Conservation (phyloP, 2,888 invertebrate genomes). For the Conchocele bisecta region DNA sequence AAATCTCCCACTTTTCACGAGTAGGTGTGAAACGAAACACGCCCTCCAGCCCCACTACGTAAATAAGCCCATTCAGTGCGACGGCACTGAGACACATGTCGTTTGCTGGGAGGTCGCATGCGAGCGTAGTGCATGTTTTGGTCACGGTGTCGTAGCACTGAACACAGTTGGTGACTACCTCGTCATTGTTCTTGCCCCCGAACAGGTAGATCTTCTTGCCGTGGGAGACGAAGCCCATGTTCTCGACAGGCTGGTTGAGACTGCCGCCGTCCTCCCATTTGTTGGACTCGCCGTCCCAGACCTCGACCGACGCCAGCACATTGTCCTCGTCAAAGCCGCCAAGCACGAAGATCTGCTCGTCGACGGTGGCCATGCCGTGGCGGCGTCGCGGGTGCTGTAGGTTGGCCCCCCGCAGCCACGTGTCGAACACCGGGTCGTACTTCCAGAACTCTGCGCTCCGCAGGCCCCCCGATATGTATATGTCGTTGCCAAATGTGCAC, state of each 20-base stretch:
- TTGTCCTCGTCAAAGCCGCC: conserved; percentile 78
- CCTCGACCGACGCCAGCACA: conserved; percentile 74
- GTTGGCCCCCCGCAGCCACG: conserved; percentile 74
- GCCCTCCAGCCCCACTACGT: conserved; percentile 77
- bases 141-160: conserved; percentile 75
- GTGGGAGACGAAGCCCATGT: conserved; percentile 77
- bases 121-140: conserved; percentile 63
- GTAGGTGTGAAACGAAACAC: conserved; percentile 72
- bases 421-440: conserved; percentile 75
- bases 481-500: conserved; percentile 74
- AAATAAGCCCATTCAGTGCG: conserved; percentile 71
- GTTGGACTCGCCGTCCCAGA: conserved; percentile 71
- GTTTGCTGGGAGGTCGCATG: conserved; percentile 71
- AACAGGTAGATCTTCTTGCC: conserved; percentile 74
- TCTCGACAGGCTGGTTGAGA: conserved; percentile 75
- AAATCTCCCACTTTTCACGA: conserved; percentile 71
- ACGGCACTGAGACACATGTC: conserved; percentile 78
- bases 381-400: conserved; percentile 73
- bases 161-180: conserved; percentile 76
- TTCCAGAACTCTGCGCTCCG: conserved; percentile 79
- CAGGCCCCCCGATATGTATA: conserved; percentile 76
- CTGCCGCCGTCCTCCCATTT: conserved; percentile 71
- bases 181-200: conserved; percentile 78
- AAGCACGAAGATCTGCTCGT: conserved; percentile 74
- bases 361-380: conserved; percentile 77